Evolutionary conservation across 2,113 vertebrate genomes (phyloP), one percentile per base, ranked within the genome.

Genomic region (Spea bombifrons): DNA sequence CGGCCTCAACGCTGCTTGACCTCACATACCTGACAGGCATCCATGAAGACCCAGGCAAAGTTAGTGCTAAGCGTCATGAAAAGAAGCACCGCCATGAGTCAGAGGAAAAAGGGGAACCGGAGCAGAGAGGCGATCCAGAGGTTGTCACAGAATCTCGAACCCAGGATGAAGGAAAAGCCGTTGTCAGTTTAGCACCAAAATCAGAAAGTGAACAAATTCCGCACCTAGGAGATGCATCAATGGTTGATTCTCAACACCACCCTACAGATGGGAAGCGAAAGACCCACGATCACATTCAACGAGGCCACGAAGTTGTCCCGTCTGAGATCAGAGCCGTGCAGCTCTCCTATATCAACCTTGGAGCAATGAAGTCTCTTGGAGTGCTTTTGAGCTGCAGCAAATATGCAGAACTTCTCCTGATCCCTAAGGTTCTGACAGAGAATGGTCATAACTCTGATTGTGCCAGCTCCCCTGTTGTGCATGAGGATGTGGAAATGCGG

Each of bases 301-400:
- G 92, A 77, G 89, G 82, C 48, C 94, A 91, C 0, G 89, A 93
- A 1, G 75, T 92, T 75, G 92, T 90, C 1, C 95, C 96, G 82
- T 93, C 96, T 0, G 97, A 99, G 88, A 94, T 97, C 76, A 92
- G 96, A 73, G 96, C 96, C 0, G 94, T 99, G 13, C 97, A 99
- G 87, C 89, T 99, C 0, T 99, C 97, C 15, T 99, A 97, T 61
- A 93, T 99, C 71, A 98, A 97, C 84, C 93, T 99, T 0, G 96
- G 97, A 47, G 96, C 97, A 81, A 98, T 99, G 97, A 99, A 99
- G 87, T 92, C 95, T 3, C 94, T 99, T 17, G 96, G 97, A 4
- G 92, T 94, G 10, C 94, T 99, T 82, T 93, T 99, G 5, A 97
- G 96, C 85, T 99, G 97, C 80, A 99, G 97, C 88, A 98, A 98